Base-by-base conservation (phyloP, 2,888 invertebrate species). In the Steinernema hermaphroditum region DNA sequence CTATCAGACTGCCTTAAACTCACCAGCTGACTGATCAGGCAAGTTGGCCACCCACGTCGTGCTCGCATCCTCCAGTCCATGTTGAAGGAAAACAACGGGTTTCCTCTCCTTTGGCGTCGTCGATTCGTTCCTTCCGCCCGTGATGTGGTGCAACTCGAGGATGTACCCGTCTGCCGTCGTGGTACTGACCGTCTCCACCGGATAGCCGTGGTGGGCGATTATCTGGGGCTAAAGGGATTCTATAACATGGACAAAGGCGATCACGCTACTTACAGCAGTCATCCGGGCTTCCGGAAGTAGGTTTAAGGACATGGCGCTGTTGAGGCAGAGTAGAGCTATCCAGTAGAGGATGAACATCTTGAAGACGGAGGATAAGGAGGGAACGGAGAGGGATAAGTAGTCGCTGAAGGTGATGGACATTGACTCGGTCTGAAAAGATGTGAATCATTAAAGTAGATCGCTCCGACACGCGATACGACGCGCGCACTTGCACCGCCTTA, bases 51-150 rank as follows among this genome's bases (percentile, higher is more conserved):
- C 27, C 54, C 54, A 54, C 22, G 54, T 54, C 6, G 12, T 6
- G 54, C 54, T 54, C 2, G 24, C 2, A 6, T 22, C 54, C 27
- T 27, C 22, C 6, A 54, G 27, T 12, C 54, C 54, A 54, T 54
- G 54, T 16, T 54, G 54, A 2, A 54, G 22, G 54, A 54, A 54
- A 12, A 54, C 54, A 2, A 54, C 54, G 27, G 54, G 54, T 27
- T 27, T 22, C 12, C 27, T 4, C 27, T 14, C 27, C 54, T 4
- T 22, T 8, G 4, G 6, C 54, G 16, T 19, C 4, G 4, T 16
- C n/a, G n/a, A 4, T 27, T 22, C 54, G 16, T 54, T 54, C 6
- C 27, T 54, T 4, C 27, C 27, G 8, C 27, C 12, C 6, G 27
- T 6, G 4, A 54, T 54, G 27, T 54, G 54, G 27, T 54, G 54